Evolutionary conservation across 2,797 vertebrate species (phyloP), one percentile per base, ranked within the genome.

Genomic region (Oreonectes daqikongensis): DNA sequence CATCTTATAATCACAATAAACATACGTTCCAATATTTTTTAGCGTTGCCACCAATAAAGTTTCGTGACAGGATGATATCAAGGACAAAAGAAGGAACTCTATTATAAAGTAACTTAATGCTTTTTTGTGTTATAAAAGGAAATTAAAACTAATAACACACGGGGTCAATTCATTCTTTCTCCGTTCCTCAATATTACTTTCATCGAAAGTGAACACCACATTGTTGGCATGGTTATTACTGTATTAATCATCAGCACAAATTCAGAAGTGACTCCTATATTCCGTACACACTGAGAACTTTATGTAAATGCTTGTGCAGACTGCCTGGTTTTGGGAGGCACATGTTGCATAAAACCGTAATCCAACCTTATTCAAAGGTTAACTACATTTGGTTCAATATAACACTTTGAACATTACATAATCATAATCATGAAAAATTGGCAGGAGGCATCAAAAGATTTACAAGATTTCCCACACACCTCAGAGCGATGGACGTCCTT

Each of bases 401-500:
- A 26, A 28, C 17, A 24, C 28, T 72, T 63, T 64, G 6, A 26
- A 28, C 20, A 65, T 59, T 44, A 60, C 26, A 44, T 74, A 65
- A 65, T n/a, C n/a, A 28, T 26, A n/a, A n/a, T n/a, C n/a, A 40
- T 67, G 30, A 53, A 0, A 63, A 40, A 57, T 5, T 20, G 61
- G 20, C 70, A 20, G 18, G n/a, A 75, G 61, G 38, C 20, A 46
- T 15, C 14, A 24, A 64, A 40, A 20, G 26, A 75, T 42, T 35
- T 17, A 12, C n/a, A 32, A 8, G 6, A 24, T 22, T 67, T 74
- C 65, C 48, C 44, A 50, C 66, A 69, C 82, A 92, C 89, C 90
- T 93, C 79, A 91, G 79, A 72, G 91, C 88, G 76, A 90, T 85
- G 64, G 87, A 86, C 17, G 88, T 85, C 73, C 90, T 89, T 50